Percentiles rank a stretch among this genome's conserved stretches.
phyloP scores from a whole-genome alignment of 2,797 vertebrate genomes.

The Tympanoctomys barrerae region DNA sequence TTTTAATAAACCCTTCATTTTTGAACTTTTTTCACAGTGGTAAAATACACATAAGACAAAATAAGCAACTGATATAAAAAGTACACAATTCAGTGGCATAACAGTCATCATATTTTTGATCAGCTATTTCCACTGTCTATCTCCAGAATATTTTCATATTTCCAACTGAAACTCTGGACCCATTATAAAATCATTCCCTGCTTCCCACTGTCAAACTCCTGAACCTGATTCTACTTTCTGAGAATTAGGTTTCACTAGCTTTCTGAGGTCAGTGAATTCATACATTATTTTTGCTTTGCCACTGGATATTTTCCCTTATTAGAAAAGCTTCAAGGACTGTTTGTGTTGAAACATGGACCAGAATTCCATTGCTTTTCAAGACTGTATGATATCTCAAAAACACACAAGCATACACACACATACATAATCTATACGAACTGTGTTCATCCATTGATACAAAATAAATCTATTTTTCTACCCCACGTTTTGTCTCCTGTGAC shows the following conservation, averaged over 20 bases:
- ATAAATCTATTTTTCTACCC: neutral
- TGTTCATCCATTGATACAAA: neutral
- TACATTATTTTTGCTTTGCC: neutral
- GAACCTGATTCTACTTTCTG: neutral
- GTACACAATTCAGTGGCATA: neutral
- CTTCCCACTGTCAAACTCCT: fast-evolving
- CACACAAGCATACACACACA: neutral
- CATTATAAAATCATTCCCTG: neutral
- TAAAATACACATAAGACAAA: neutral
- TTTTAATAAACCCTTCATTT: neutral
- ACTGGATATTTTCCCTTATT: neutral
- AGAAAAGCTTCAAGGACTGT: neutral
- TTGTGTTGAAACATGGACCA: neutral
- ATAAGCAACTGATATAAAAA: neutral
- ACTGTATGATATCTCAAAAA: too few species aligned
- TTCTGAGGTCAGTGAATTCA: neutral
- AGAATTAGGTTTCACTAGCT: neutral
- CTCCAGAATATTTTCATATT: neutral
- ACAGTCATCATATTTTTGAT: neutral
- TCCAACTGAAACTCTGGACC: neutral
- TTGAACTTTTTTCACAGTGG: neutral
- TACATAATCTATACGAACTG: neutral
- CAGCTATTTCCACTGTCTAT: neutral
- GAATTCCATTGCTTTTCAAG: neutral
- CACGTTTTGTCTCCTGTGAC: neutral